A percentile compares a stretch with the other conserved stretches of the same genome.
phyloP scores from a whole-genome alignment of 2,888 invertebrate species.

The Clitarchus hookeri region DNA sequence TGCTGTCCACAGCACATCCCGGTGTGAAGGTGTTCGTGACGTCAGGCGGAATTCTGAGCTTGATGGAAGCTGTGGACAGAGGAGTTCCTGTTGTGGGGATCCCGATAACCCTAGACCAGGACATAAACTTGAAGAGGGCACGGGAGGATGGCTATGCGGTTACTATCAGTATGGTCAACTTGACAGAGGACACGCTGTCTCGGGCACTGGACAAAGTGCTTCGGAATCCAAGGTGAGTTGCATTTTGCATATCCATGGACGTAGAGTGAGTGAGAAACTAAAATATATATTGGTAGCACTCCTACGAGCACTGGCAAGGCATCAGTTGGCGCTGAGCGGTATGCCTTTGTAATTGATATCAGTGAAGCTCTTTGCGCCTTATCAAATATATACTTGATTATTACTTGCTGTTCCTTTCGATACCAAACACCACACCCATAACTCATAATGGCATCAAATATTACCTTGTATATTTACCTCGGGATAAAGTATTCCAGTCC shows the following conservation, averaged over 20 bases:
- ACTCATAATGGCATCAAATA: no score
- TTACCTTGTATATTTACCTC: no score
- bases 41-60: conserved; percentile 63
- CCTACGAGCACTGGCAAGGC: no score
- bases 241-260: background rate
- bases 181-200: conserved; percentile 53
- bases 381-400: no score
- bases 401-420: no score
- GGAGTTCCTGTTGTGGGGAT: conserved; percentile 59
- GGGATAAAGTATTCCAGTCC: no score
- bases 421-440: no score
- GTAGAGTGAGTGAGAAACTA: no score
- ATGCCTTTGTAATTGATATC: no score
- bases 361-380: no score
- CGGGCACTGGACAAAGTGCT: conserved; percentile 55
- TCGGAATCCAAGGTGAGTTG: conserved; percentile 56
- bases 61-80: conserved; percentile 59
- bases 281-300: no score
- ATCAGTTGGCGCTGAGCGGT: no score
- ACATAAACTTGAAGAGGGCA: conserved; percentile 61
- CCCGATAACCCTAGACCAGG: conserved; percentile 60
- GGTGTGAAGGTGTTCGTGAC: conserved; percentile 63
- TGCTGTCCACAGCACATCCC: conserved; percentile 55
- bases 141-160: conserved; percentile 59
- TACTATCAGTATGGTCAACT: conserved; percentile 52